A percentile compares a stretch with the other conserved stretches of the same genome.
Conservation (phyloP, 2,113 vertebrate genomes). For the Myrmecophaga tridactyla region DNA sequence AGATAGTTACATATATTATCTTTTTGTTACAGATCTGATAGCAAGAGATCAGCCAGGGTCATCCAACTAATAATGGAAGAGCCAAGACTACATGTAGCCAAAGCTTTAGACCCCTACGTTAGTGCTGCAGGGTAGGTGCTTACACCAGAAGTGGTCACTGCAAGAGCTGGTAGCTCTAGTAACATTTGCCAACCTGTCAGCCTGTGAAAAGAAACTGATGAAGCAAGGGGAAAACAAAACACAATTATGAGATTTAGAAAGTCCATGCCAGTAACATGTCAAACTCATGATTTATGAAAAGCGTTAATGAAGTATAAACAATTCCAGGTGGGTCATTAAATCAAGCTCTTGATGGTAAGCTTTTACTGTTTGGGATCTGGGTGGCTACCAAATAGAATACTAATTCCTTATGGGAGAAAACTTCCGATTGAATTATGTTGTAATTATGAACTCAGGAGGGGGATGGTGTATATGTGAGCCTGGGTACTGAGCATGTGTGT, state of each 20-base stretch:
- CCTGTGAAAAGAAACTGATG: conserved; percentile 64
- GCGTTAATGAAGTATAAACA: conserved; percentile 75
- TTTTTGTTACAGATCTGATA: background rate
- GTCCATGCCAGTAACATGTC: conserved; percentile 48
- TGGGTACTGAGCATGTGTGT: conserved; percentile 36
- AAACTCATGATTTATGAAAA: conserved; percentile 72
- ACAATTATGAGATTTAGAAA: conserved; percentile 40
- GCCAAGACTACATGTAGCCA: background rate
- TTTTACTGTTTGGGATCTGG: conserved; percentile 57
- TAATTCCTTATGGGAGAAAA: conserved; percentile 81
- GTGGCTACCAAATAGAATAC: conserved; percentile 56
- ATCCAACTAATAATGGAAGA: background rate
- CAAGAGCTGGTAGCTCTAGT: background rate
- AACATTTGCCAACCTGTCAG: conserved; percentile 66
- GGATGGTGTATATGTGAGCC: background rate
- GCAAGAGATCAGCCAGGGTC: background rate
- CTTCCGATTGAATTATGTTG: conserved; percentile 83
- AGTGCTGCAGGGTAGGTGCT: background rate
- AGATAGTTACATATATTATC: background rate
- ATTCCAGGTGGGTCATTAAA: conserved; percentile 71
- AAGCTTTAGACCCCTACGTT: background rate
- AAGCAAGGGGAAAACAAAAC: conserved; percentile 58
- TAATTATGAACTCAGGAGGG: conserved; percentile 82
- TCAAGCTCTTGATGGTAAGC: conserved; percentile 50
- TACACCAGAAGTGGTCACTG: background rate